Conservation (phyloP, 2,888 invertebrate species). For the Margaritifera margaritifera region DNA sequence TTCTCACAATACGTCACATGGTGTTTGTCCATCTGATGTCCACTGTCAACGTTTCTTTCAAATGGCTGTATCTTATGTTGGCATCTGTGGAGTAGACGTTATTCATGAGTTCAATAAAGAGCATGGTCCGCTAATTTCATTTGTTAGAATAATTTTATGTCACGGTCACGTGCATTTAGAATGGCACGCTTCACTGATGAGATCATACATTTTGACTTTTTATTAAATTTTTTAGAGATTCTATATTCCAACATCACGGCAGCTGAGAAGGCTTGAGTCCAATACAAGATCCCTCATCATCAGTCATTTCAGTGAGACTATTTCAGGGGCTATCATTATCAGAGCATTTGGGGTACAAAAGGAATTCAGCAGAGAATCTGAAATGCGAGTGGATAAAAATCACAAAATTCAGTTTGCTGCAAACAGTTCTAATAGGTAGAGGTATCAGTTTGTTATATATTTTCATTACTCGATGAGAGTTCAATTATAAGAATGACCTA, state of each 20-base stretch:
- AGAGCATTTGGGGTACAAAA: conserved; percentile 56
- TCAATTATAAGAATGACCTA: too few relatives aligned
- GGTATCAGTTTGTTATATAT: background rate
- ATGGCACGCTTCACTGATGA: too few relatives aligned
- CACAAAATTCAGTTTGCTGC: conserved; percentile 80
- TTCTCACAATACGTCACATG: too few relatives aligned
- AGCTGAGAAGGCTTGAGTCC: conserved; percentile 67
- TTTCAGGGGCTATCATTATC: conserved; percentile 74
- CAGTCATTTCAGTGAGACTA: conserved; percentile 67
- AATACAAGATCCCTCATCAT: conserved; percentile 67
- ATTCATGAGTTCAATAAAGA: too few relatives aligned
- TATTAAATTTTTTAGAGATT: conserved; percentile 51
- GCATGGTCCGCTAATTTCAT: too few relatives aligned
- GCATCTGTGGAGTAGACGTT: too few relatives aligned
- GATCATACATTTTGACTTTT: background rate
- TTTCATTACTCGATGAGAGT: background rate
- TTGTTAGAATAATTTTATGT: too few relatives aligned
- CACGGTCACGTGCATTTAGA: too few relatives aligned
- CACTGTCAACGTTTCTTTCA: too few relatives aligned
- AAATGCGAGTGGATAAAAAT: conserved; percentile 58
- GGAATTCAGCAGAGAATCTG: conserved; percentile 51
- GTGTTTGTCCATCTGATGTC: too few relatives aligned
- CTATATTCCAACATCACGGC: conserved; percentile 74
- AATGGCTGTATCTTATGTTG: too few relatives aligned
- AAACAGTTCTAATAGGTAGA: conserved; percentile 62